Base-by-base conservation (phyloP, 2,113 vertebrate species). In the Glareola pratincola region DNA sequence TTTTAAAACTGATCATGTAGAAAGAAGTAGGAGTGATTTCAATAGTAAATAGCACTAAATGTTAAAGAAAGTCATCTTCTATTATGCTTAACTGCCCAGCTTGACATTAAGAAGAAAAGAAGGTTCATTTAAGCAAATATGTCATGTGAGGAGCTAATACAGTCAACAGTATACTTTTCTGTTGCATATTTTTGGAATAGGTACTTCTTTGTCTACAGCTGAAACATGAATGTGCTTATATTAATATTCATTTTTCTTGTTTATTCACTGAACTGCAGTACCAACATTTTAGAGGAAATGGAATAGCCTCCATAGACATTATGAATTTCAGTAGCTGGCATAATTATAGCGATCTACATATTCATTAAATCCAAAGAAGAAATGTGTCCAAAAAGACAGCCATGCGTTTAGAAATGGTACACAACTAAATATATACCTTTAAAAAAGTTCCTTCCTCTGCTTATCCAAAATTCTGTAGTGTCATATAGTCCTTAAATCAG, bases 281-380 rank as follows among this genome's bases (percentile, higher is more conserved):
- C 97, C 97, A 98, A 84, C 96, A 98, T 98, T 98, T 98, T 98
- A 97, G 97, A 98, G 97, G 97, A 98, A 98, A 98, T 97, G 97
- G 97, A 98, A 97, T 98, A 98, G 97, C 98, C 98, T 98, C 98
- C 96, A 95, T 97, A 98, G 98, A 98, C 98, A 98, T 98, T 98
- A 98, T 98, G 98, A 98, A 98, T 98, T 98, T 98, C 97, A 98
- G 98, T 98, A 97, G 98, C 98, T 98, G 98, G 98, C 98, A 97
- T 98, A 98, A 98, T 98, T 98, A 98, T 98, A 98, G 98, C 89
- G 96, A 98, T 98, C 98, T 98, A 98, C 98, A 98, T 98, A 98
- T 98, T 98, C 98, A 98, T 98, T 98, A 98, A 98, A 98, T 98
- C 98, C 97, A 94, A 94, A 96, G 98, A 98, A 98, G 98, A 98